Evolutionary conservation across 2,888 invertebrate genomes (phyloP).

Genomic region (Drosophila quinaria): DNA sequence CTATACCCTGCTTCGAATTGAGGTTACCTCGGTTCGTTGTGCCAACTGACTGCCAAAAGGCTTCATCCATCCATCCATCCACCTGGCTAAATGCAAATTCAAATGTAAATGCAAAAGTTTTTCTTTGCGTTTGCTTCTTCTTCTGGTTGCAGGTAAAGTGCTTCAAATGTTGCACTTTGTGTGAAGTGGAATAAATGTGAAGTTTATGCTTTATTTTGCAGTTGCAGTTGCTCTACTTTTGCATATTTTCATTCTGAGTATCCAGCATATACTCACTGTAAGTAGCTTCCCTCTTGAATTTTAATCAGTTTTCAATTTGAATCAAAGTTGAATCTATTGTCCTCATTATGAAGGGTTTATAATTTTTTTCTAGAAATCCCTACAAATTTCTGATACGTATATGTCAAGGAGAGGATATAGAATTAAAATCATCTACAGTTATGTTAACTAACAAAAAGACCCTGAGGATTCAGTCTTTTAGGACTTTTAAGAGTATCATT

Average conservation of each 20-base stretch:
- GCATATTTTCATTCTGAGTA: neutral
- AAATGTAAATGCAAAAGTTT: conserved; percentile 20
- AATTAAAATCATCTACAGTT: too few species aligned
- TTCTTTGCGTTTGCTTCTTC: neutral
- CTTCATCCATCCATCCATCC: conserved; percentile 20
- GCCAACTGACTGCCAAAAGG: conserved; percentile 40
- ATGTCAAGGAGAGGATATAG: too few species aligned
- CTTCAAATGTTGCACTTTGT: conserved; percentile 53
- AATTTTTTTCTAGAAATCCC: too few species aligned
- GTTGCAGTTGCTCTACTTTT: conserved; percentile 38
- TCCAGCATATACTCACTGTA: neutral
- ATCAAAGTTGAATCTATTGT: too few species aligned
- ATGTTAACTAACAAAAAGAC: neutral
- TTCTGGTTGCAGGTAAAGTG: conserved; percentile 35
- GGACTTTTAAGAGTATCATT: too few species aligned
- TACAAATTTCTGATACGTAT: too few species aligned
- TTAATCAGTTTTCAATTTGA: neutral
- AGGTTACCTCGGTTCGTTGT: conserved; percentile 52
- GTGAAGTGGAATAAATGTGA: conserved; percentile 28
- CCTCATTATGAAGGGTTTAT: neutral
- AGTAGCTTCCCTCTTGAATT: neutral
- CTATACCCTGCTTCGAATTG: conserved; percentile 12
- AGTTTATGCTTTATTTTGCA: conserved; percentile 40
- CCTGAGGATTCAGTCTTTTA: too few species aligned
- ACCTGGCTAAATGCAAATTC: conserved; percentile 49